These are phyloP conservation scores for Cataglyphis altisquamis DNA, from an alignment of 2,888 invertebrate species.

Conservation along the genomic window DNA sequence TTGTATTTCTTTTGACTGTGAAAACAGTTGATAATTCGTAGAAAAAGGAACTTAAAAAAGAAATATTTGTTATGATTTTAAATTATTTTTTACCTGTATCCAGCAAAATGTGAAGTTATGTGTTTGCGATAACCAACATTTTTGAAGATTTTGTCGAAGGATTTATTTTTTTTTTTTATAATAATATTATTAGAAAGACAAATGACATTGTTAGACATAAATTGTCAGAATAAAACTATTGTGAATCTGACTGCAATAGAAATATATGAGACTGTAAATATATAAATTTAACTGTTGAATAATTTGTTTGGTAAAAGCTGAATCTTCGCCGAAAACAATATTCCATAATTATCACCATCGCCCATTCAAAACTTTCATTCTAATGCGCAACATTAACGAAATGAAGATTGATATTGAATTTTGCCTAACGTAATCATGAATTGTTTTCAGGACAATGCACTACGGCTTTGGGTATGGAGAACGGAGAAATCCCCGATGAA, in stretches of 20 bases:
- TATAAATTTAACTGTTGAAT: not conserved
- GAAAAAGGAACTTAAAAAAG: conserved; percentile 35
- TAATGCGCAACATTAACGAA: conserved; percentile 53
- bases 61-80: conserved; percentile 50
- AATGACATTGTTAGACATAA: conserved; percentile 2
- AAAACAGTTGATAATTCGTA: conserved; percentile 27
- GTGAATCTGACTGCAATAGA: not conserved
- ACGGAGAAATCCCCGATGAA: conserved; percentile 84
- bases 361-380: conserved; percentile 6
- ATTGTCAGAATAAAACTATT: not conserved
- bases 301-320: not conserved
- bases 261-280: not conserved
- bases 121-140: conserved; percentile 60
- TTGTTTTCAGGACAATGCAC: conserved; percentile 84
- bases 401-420: conserved; percentile 66
- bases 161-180: conserved; percentile 56
- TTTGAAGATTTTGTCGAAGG: conserved; percentile 51
- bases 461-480: conserved; percentile 84
- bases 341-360: conserved; percentile 19
- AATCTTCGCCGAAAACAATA: conserved; percentile 21
- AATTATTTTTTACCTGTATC: conserved; percentile 60
- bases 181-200: conserved; percentile 21
- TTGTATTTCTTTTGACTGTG: conserved; percentile 13
- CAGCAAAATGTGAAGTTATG: conserved; percentile 60
- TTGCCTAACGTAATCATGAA: conserved; percentile 64